phyloP scores from a whole-genome alignment of 2,888 invertebrate genomes.

The Drosophila kanekoi region DNA sequence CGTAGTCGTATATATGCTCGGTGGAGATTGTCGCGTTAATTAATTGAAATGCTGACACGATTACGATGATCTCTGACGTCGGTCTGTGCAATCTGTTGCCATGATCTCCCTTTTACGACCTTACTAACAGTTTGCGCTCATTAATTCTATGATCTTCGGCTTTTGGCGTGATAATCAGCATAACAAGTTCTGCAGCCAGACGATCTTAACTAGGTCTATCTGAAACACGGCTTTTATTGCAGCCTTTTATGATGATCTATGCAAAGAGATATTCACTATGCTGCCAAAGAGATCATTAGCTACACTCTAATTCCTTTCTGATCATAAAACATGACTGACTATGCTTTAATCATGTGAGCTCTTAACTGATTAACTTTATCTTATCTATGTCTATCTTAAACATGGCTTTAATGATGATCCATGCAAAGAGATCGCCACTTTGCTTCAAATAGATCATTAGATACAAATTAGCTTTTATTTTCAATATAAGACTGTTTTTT shows the following conservation, averaged over 20 bases:
- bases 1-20: conserved; percentile 4
- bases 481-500: too few relatives aligned
- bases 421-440: not conserved
- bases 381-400: not conserved
- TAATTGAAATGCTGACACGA: conserved; percentile 47
- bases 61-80: conserved; percentile 37
- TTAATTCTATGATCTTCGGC: conserved; percentile 37
- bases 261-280: not conserved
- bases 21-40: conserved; percentile 21
- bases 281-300: too few relatives aligned
- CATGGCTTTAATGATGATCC: not conserved
- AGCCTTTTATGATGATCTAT: conserved; percentile 4
- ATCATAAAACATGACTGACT: too few relatives aligned
- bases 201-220: not conserved
- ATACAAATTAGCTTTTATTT: too few relatives aligned
- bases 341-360: not conserved
- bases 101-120: conserved; percentile 31
- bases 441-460: too few relatives aligned
- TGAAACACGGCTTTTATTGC: conserved; percentile 10
- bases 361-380: not conserved
- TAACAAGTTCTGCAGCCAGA: conserved; percentile 28
- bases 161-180: conserved; percentile 23
- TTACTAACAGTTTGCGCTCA: conserved; percentile 22
- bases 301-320: too few relatives aligned
- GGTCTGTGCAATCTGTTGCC: conserved; percentile 13